Evolutionary conservation across 1,140 invertebrate species (phyloP).

Genomic region (Hydropsyche tenuis): DNA sequence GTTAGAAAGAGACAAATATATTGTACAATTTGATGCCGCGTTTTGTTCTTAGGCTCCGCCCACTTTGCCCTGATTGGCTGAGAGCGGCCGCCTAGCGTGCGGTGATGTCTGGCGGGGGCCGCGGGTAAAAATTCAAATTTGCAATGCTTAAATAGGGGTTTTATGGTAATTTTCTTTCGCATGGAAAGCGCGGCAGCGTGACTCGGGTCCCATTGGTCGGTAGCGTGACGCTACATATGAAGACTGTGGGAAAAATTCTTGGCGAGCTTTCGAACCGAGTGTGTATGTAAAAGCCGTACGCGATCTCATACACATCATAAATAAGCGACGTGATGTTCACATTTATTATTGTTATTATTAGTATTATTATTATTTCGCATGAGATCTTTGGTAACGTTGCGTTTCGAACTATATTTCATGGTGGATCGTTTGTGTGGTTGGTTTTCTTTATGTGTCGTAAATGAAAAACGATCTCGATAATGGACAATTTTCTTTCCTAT

Average conservation of each 20-base stretch:
- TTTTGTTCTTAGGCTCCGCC: background rate
- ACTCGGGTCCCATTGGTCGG: conserved; percentile 46
- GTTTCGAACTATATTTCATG: background rate
- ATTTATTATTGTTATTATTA: background rate
- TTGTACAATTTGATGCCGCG: background rate
- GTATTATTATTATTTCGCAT: conserved; percentile 8
- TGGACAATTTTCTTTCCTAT: too few relatives aligned
- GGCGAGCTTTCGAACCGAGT: conserved; percentile 8
- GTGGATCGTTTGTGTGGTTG: too few relatives aligned
- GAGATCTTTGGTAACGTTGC: background rate
- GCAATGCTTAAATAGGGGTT: conserved; percentile 48
- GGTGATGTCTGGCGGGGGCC: conserved; percentile 12
- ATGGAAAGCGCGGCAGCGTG: conserved; percentile 45
- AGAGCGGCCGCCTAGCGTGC: background rate
- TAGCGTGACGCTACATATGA: conserved; percentile 30
- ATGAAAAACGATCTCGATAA: too few relatives aligned
- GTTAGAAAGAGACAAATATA: too few relatives aligned
- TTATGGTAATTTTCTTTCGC: conserved; percentile 48
- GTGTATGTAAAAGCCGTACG: conserved; percentile 1
- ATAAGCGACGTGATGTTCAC: background rate
- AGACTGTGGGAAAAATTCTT: conserved; percentile 47
- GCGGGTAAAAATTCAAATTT: conserved; percentile 48
- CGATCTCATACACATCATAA: background rate
- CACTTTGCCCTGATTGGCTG: background rate
- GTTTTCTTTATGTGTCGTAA: too few relatives aligned